Evolutionary conservation across 2,888 invertebrate species (phyloP).

Genomic region (Thalpophila matura): DNA sequence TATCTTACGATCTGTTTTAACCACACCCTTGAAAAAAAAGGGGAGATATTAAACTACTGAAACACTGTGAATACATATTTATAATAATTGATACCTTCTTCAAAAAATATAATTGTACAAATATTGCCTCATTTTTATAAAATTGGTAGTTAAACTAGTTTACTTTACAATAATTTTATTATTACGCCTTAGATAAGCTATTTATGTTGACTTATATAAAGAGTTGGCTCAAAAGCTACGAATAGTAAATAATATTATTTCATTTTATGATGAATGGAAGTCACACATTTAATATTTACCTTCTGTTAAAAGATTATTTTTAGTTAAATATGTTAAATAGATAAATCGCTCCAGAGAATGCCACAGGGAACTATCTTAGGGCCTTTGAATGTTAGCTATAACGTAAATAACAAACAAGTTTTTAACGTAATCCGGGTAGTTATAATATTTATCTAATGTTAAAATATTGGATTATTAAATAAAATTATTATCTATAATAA

Average conservation of each 20-base stretch:
- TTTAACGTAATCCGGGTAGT: no score
- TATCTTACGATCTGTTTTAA: background rate
- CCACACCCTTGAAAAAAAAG: no score
- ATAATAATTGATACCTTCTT: no score
- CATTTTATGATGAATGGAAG: background rate
- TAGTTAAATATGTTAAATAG: background rate
- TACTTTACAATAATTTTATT: no score
- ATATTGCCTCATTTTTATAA: no score
- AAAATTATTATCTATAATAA: no score
- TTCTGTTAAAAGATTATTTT: background rate
- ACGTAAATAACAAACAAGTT: background rate
- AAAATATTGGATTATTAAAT: no score
- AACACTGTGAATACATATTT: no score
- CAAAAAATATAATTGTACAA: no score
- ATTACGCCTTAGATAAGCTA: no score
- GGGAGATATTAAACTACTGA: background rate
- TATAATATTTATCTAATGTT: background rate
- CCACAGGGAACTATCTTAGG: constrained; percentile 23
- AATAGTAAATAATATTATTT: background rate
- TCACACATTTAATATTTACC: background rate
- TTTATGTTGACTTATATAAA: background rate
- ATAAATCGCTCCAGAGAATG: background rate
- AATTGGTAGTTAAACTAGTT: no score
- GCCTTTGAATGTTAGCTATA: background rate
- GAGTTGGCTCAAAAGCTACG: background rate